A percentile compares a stretch with the other conserved stretches of the same genome.
Evolutionary conservation across 2,888 invertebrate genomes (phyloP).

Genomic region (Atrina japonica): DNA sequence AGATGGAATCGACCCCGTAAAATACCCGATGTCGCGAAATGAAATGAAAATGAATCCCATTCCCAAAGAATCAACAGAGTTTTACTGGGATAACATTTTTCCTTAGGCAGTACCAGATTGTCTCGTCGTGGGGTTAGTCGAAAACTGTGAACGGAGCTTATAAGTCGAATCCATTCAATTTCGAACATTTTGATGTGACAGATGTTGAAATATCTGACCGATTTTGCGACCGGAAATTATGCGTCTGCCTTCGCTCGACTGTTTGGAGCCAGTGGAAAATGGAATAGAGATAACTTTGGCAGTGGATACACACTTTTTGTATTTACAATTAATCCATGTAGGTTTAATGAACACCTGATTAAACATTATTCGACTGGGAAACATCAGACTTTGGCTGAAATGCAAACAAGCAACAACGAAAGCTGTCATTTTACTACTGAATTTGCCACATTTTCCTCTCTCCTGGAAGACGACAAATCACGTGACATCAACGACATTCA

Average conservation of each 20-base stretch:
- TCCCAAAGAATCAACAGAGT: no score
- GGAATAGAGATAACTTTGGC: constrained; percentile 23
- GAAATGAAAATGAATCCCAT: constrained; percentile 30
- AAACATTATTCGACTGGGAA: constrained; percentile 30
- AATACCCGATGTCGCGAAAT: constrained; percentile 22
- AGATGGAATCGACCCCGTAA: constrained; percentile 6
- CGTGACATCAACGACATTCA: constrained; percentile 33
- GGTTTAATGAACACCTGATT: constrained; percentile 17
- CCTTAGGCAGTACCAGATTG: constrained; percentile 19
- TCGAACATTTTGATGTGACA: constrained; percentile 16
- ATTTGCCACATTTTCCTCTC: constrained; percentile 22
- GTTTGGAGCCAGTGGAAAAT: constrained; percentile 33
- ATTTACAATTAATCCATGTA: constrained; percentile 18
- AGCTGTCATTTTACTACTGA: constrained; percentile 11
- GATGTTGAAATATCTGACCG: constrained; percentile 18
- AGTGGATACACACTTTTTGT: constrained; percentile 31
- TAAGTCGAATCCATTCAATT: constrained; percentile 35
- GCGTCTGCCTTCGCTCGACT: no score
- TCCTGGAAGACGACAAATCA: no score
- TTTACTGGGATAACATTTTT: no score
- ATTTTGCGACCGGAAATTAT: constrained; percentile 17
- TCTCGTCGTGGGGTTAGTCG: constrained; percentile 12
- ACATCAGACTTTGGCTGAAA: constrained; percentile 30
- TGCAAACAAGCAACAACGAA: constrained; percentile 22
- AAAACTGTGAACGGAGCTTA: constrained; percentile 33